These are phyloP conservation scores for Beroe ovata DNA, from an alignment of 37 sponge, comb jelly and placozoan genomes.

Conservation along the genomic window DNA sequence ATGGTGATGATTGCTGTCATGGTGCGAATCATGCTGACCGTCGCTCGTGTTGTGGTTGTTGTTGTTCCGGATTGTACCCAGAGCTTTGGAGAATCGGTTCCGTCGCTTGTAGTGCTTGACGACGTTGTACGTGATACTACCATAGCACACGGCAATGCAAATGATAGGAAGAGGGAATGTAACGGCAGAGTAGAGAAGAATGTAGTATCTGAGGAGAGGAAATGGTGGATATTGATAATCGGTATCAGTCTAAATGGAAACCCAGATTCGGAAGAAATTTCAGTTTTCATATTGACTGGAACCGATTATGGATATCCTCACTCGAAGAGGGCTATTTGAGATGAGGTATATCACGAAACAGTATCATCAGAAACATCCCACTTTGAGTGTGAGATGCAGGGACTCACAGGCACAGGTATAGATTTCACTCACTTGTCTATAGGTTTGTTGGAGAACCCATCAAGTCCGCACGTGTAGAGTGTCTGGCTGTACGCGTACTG, in stretches of 20 bases:
- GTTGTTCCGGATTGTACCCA: background rate
- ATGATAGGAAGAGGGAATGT: conserved; percentile 53
- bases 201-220: conserved; percentile 28
- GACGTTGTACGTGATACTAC: conserved; percentile 38
- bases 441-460: conserved; percentile 2
- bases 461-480: conserved; percentile 54
- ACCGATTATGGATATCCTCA: too few species aligned
- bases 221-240: too few species aligned
- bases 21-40: background rate
- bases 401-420: too few species aligned
- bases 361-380: too few species aligned
- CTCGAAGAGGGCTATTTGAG: too few species aligned
- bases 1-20: too few species aligned
- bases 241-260: too few species aligned
- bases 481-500: conserved; percentile 11
- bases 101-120: conserved; percentile 21
- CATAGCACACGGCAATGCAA: conserved; percentile 3
- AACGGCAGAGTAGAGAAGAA: conserved; percentile 13
- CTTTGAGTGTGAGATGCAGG: too few species aligned
- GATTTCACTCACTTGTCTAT: conserved; percentile 53
- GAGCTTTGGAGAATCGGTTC: conserved; percentile 8
- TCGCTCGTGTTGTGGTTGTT: background rate
- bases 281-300: too few species aligned
- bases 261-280: too few species aligned
- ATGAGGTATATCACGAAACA: too few species aligned